A percentile compares a stretch with the other conserved stretches of the same genome.
phyloP scores from a whole-genome alignment of 2,888 invertebrate species.

The Miltochrista miniata region DNA sequence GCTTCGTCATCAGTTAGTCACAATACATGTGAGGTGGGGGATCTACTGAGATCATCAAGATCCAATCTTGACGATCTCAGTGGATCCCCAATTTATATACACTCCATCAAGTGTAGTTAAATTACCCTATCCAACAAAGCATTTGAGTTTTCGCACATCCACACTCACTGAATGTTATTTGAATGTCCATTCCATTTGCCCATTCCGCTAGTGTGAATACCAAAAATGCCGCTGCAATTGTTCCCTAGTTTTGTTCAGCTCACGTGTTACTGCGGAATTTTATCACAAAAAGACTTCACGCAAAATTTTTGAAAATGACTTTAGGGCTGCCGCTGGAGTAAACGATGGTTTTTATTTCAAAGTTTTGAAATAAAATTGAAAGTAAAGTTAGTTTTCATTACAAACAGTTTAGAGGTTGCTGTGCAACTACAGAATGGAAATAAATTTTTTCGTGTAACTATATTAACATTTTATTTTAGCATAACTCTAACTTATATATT shows the following conservation, averaged over 20 bases:
- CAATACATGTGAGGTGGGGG: too few species aligned
- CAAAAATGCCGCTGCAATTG: constrained; percentile 54
- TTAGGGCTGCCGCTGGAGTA: constrained; percentile 13
- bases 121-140: background rate
- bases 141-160: constrained; percentile 31
- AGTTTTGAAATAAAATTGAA: constrained; percentile 1
- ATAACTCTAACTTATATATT: too few species aligned
- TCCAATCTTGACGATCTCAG: too few species aligned
- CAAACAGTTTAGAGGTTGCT: background rate
- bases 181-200: constrained; percentile 64
- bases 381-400: background rate
- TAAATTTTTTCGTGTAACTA: too few species aligned
- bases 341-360: constrained; percentile 11
- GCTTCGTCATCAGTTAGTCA: too few species aligned
- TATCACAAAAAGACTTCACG: constrained; percentile 25
- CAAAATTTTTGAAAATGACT: constrained; percentile 42
- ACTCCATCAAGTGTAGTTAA: background rate
- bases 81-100: too few species aligned
- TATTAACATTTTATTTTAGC: too few species aligned
- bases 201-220: constrained; percentile 57
- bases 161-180: constrained; percentile 60
- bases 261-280: constrained; percentile 35
- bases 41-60: too few species aligned
- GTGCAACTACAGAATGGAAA: too few species aligned
- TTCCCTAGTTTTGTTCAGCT: constrained; percentile 32